Percentiles rank a stretch among this genome's conserved stretches.
Evolutionary conservation across 2,797 vertebrate genomes (phyloP).

Genomic region (Ceyx erithaca): DNA sequence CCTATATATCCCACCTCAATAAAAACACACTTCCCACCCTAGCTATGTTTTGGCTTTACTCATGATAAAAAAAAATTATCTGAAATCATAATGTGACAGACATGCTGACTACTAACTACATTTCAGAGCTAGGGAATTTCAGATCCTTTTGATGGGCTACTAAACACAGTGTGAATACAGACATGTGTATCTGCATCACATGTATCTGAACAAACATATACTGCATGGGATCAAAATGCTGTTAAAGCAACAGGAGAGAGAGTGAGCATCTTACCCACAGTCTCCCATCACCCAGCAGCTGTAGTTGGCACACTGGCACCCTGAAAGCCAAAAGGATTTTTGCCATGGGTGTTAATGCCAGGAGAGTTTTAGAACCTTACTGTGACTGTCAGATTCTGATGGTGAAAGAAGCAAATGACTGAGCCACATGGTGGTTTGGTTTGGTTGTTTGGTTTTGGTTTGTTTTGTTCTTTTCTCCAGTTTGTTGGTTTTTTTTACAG

Average conservation of each 20-base stretch:
- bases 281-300: fast-evolving
- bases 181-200: fast-evolving
- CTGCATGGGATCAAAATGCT: not conserved
- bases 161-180: not conserved
- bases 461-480: not conserved
- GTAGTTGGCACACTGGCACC: not conserved
- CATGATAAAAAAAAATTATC: not conserved
- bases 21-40: not conserved
- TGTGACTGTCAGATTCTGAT: not conserved
- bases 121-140: not conserved
- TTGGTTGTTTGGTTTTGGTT: not conserved
- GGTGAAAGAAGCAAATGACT: conserved; percentile 55
- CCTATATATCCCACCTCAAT: fast-evolving
- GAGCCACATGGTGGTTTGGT: not conserved
- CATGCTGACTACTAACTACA: not conserved
- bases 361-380: not conserved
- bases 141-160: not conserved
- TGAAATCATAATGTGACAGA: not conserved
- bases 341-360: not conserved
- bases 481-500: not conserved
- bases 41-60: not conserved
- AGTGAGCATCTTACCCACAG: not conserved
- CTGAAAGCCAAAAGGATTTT: not conserved
- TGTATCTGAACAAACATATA: fast-evolving
- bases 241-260: not conserved